Percentiles rank a stretch among this genome's conserved stretches.
These are phyloP conservation scores for Girardia tigrina DNA, from an alignment of 2,888 invertebrate genomes.

Conservation along the genomic window DNA sequence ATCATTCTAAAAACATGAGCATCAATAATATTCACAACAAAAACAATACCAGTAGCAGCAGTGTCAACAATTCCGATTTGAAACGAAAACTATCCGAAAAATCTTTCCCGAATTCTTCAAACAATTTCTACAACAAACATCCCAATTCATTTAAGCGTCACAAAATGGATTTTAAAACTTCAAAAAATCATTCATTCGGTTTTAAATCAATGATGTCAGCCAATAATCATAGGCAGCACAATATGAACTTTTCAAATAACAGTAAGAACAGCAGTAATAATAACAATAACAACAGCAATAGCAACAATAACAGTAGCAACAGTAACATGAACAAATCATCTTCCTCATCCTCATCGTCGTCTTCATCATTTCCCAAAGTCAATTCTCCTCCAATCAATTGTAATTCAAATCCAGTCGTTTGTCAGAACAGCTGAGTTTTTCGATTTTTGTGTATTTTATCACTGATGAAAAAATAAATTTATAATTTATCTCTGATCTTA, in stretches of 20 bases:
- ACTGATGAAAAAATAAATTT: neutral
- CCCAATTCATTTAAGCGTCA: constrained; percentile 15
- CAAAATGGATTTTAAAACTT: constrained; percentile 4
- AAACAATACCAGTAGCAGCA: no score
- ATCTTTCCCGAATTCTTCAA: neutral
- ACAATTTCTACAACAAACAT: neutral
- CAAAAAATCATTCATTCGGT: neutral
- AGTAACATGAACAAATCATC: no score
- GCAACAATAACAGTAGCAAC: neutral
- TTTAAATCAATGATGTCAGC: constrained; percentile 4
- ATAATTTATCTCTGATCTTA: neutral
- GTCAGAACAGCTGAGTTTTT: constrained; percentile 11
- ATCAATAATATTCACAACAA: no score
- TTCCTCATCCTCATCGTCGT: no score
- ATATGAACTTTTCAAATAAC: no score
- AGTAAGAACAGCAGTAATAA: neutral
- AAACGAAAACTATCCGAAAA: neutral
- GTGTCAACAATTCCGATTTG: neutral
- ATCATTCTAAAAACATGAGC: no score
- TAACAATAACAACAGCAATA: neutral
- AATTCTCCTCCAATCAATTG: constrained; percentile 8
- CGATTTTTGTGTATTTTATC: neutral
- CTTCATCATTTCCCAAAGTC: neutral
- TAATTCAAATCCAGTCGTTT: constrained; percentile 1
- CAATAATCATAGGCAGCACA: no score